phyloP scores from a whole-genome alignment of 2,888 invertebrate species.

The Poecilus cupreus region DNA sequence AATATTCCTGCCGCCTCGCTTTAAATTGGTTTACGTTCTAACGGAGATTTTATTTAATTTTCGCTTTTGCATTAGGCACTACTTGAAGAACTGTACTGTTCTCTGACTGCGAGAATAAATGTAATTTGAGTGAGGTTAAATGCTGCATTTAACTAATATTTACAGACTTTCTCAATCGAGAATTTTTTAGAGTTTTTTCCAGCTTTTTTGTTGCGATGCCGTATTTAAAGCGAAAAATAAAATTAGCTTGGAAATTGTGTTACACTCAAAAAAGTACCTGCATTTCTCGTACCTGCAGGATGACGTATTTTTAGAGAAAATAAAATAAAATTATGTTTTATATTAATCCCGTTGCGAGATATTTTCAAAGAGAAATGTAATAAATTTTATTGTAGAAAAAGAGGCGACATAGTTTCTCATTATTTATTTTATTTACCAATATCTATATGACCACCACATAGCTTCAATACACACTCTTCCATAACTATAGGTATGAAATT shows the following conservation, averaged over 20 bases:
- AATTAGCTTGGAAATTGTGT: background rate
- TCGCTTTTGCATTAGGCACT: slow-evolving; percentile 23
- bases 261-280: background rate
- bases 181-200: background rate
- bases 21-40: slow-evolving; percentile 45
- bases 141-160: slow-evolving; percentile 7
- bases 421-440: too few relatives aligned
- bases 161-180: background rate
- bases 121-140: slow-evolving; percentile 17
- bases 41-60: slow-evolving; percentile 47
- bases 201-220: background rate
- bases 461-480: too few relatives aligned
- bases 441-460: too few relatives aligned
- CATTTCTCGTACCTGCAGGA: too few relatives aligned
- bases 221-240: background rate
- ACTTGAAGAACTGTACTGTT: slow-evolving; percentile 11
- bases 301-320: too few relatives aligned
- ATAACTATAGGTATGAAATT: too few relatives aligned
- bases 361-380: too few relatives aligned
- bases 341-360: too few relatives aligned
- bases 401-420: too few relatives aligned
- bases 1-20: slow-evolving; percentile 13
- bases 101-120: slow-evolving; percentile 10
- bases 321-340: too few relatives aligned
- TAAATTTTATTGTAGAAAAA: too few relatives aligned